These are phyloP conservation scores for Perithous albicinctus DNA, from an alignment of 2,888 invertebrate genomes.

Conservation along the genomic window DNA sequence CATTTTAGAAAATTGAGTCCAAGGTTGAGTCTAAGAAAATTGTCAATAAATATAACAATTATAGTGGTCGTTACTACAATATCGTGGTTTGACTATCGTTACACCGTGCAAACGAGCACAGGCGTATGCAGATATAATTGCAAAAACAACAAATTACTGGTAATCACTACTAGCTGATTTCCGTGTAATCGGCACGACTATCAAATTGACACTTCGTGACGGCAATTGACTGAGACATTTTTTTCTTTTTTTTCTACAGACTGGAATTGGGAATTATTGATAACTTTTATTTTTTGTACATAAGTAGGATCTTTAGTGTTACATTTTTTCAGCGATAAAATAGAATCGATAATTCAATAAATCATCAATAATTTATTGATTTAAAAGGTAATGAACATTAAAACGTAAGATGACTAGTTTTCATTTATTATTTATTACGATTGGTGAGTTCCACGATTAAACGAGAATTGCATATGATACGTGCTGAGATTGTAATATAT, in stretches of 20 bases:
- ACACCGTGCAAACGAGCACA: background rate
- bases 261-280: background rate
- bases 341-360: no score
- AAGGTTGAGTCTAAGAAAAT: background rate
- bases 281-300: background rate
- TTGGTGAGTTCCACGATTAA: background rate
- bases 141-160: background rate
- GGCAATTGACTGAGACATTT: background rate
- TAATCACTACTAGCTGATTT: background rate
- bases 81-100: background rate
- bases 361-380: no score
- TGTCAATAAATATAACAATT: background rate
- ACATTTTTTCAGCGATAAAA: background rate
- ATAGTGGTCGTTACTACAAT: background rate
- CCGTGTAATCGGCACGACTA: background rate
- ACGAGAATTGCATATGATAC: slow-evolving; percentile 6
- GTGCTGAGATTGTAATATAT: slow-evolving; percentile 14
- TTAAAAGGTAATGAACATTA: background rate
- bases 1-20: background rate
- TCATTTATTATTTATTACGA: background rate
- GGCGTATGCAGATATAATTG: background rate
- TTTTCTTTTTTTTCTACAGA: background rate
- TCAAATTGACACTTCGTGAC: background rate
- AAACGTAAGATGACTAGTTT: background rate
- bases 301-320: no score